A percentile compares a stretch with the other conserved stretches of the same genome.
These are phyloP conservation scores for Enteromius fasciolatus DNA, from an alignment of 2,797 vertebrate species.

Conservation along the genomic window DNA sequence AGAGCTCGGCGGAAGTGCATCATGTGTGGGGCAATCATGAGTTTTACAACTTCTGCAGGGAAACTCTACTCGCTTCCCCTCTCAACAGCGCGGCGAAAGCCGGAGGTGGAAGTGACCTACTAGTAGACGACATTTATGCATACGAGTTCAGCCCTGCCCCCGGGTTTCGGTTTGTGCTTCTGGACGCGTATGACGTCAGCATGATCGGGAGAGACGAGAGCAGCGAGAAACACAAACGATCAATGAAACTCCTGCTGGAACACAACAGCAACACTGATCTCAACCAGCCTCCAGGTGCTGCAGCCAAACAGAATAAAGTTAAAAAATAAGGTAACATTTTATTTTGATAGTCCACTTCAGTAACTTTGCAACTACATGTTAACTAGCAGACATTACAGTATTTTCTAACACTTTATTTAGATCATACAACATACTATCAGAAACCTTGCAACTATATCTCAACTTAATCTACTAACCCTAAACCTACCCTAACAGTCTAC, in stretches of 20 bases:
- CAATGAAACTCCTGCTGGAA: constrained; percentile 76
- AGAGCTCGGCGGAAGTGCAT: constrained; percentile 76
- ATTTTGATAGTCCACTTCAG: no score
- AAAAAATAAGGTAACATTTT: no score
- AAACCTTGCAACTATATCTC: no score
- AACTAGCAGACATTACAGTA: no score
- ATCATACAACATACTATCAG: no score
- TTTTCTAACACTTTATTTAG: no score
- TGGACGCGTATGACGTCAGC: constrained; percentile 89
- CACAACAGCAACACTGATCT: constrained; percentile 85
- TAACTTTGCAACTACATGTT: no score
- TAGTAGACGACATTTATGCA: constrained; percentile 73
- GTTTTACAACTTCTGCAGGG: constrained; percentile 90
- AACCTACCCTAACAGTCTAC: no score
- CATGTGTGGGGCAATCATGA: constrained; percentile 98
- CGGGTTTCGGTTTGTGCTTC: constrained; percentile 83
- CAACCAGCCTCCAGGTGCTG: constrained; percentile 84
- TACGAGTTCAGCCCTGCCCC: constrained; percentile 85
- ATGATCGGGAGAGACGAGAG: constrained; percentile 81
- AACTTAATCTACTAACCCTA: no score
- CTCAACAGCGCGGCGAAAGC: constrained; percentile 77
- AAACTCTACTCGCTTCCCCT: constrained; percentile 70
- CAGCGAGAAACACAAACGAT: constrained; percentile 72
- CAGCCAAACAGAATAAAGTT: neutral
- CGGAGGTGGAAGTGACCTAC: neutral